phyloP scores from a whole-genome alignment of 2,888 invertebrate genomes.

The Pristionchus entomophagus region DNA sequence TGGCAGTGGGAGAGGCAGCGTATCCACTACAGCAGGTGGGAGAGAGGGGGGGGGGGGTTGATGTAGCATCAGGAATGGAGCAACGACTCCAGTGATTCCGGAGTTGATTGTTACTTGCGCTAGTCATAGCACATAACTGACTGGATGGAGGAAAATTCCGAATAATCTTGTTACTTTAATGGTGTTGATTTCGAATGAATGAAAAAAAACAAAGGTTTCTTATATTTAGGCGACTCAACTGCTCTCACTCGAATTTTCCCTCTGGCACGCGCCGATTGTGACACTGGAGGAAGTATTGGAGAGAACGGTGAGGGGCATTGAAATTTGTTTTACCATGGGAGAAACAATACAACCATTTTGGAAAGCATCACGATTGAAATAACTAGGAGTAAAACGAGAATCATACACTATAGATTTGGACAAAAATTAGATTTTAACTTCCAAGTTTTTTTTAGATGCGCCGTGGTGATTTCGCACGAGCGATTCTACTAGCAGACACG shows the following conservation, averaged over 20 bases:
- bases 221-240: constrained; percentile 55
- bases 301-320: constrained; percentile 54
- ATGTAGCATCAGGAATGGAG: too few species aligned
- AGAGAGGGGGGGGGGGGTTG: neutral
- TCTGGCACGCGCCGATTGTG: constrained; percentile 60
- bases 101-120: neutral
- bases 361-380: too few species aligned
- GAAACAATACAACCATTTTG: too few species aligned
- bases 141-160: neutral
- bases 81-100: too few species aligned
- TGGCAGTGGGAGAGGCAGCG: constrained; percentile 65
- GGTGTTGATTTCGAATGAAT: neutral
- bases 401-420: too few species aligned
- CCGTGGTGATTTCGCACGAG: constrained; percentile 27
- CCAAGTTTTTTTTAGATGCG: constrained; percentile 28
- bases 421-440: too few species aligned
- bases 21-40: constrained; percentile 57
- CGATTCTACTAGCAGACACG: constrained; percentile 23
- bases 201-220: neutral
- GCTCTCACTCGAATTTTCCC: constrained; percentile 56
- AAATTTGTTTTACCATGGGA: too few species aligned
- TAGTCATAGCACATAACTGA: neutral
- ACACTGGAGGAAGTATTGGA: constrained; percentile 62
- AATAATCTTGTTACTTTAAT: neutral
- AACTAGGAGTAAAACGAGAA: neutral